Evolutionary conservation across 2,113 vertebrate genomes (phyloP).

Genomic region (Lepus europaeus): DNA sequence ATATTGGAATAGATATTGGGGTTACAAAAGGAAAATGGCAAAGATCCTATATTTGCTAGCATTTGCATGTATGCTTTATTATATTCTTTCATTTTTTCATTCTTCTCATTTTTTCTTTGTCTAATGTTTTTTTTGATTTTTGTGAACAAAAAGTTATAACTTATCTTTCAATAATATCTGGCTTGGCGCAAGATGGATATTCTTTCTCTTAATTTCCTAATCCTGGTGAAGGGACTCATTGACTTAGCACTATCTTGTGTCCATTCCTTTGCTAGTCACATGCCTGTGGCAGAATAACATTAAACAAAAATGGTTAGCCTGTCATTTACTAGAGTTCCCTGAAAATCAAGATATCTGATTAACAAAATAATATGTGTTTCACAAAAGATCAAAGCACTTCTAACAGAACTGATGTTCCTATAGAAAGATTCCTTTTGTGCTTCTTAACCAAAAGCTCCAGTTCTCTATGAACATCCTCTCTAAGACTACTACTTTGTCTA

Average conservation of each 20-base stretch:
- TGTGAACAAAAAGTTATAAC: neutral
- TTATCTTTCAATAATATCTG: conserved; percentile 3
- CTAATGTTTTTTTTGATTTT: neutral
- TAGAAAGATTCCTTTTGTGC: neutral
- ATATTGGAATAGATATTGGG: neutral
- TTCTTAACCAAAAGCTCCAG: neutral
- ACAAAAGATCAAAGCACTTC: neutral
- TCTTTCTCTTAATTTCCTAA: conserved; percentile 11
- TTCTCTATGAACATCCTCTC: neutral
- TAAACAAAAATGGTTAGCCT: neutral
- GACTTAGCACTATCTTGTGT: neutral
- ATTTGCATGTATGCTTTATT: neutral
- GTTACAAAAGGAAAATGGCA: neutral
- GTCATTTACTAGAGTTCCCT: neutral
- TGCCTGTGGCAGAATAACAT: neutral
- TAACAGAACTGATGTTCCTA: neutral
- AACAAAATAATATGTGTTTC: neutral
- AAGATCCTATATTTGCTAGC: neutral
- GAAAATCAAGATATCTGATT: neutral
- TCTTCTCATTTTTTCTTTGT: neutral
- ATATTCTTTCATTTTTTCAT: neutral
- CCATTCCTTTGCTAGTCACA: neutral
- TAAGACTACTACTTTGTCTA: neutral
- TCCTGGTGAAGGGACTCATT: neutral
- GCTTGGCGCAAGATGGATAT: neutral